Conservation (phyloP, 2,113 vertebrate genomes). For the Anarhynchus alexandrinus region DNA sequence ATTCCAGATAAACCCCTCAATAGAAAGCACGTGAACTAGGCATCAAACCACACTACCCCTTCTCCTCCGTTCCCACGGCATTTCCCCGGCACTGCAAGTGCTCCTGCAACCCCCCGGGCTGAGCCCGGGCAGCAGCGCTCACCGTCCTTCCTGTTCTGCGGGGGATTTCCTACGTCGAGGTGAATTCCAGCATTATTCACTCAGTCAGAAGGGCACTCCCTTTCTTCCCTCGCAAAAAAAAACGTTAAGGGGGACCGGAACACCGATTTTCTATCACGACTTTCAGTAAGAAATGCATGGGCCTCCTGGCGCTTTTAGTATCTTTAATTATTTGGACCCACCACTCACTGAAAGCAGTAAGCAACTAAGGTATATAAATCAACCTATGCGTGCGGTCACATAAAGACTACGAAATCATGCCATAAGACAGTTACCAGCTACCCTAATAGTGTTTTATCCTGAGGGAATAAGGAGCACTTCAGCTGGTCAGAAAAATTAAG, state of each 20-base stretch:
- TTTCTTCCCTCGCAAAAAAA: neutral
- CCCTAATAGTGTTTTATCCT: neutral
- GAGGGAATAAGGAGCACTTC: neutral
- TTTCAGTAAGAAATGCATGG: neutral
- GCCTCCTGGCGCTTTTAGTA: neutral
- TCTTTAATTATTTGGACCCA: neutral
- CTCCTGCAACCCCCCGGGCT: neutral
- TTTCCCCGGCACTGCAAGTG: neutral
- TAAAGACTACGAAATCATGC: neutral
- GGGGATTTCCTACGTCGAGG: neutral
- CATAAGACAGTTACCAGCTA: neutral
- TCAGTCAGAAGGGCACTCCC: neutral
- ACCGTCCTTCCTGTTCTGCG: neutral
- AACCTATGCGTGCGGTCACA: neutral
- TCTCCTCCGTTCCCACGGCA: neutral
- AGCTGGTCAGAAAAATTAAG: neutral
- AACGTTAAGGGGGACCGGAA: fast-evolving
- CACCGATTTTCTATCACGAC: fast-evolving
- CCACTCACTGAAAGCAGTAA: neutral
- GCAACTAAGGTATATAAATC: neutral
- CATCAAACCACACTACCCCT: neutral
- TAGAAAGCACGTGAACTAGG: fast-evolving
- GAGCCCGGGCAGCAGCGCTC: too few species aligned
- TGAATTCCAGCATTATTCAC: neutral
- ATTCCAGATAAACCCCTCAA: neutral